These are phyloP conservation scores for Geophilus truncorum DNA, from an alignment of 2,888 invertebrate genomes.

Conservation along the genomic window DNA sequence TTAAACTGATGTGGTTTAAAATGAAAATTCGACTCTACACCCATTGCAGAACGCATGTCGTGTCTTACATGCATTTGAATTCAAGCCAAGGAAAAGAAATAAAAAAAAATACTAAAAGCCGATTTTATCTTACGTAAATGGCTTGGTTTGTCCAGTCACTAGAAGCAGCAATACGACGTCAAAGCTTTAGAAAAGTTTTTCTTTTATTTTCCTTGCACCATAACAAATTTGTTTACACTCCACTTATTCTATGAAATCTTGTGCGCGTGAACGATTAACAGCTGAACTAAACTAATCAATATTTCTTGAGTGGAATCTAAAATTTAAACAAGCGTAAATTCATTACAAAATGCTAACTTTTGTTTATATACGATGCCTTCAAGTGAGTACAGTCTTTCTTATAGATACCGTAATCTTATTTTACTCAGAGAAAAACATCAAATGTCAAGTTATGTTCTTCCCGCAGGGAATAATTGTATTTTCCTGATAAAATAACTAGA, in stretches of 20 bases:
- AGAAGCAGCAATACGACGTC: not conserved
- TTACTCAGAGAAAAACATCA: no score
- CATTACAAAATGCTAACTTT: no score
- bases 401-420: no score
- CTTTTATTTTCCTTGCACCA: not conserved
- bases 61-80: not conserved
- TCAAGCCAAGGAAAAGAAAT: not conserved
- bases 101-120: not conserved
- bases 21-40: not conserved
- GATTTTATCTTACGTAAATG: not conserved
- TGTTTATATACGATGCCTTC: no score
- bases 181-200: not conserved
- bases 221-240: not conserved
- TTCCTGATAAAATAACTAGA: no score
- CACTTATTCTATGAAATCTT: not conserved
- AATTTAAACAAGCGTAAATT: no score
- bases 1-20: not conserved
- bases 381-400: no score
- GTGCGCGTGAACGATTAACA: not conserved
- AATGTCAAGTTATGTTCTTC: no score
- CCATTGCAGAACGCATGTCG: not conserved
- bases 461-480: no score
- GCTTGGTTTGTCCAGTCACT: not conserved
- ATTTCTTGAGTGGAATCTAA: no score
- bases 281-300: not conserved